Percentiles rank a stretch among this genome's conserved stretches.
These are phyloP conservation scores for Orius insidiosus DNA, from an alignment of 1,140 invertebrate species.

Conservation along the genomic window DNA sequence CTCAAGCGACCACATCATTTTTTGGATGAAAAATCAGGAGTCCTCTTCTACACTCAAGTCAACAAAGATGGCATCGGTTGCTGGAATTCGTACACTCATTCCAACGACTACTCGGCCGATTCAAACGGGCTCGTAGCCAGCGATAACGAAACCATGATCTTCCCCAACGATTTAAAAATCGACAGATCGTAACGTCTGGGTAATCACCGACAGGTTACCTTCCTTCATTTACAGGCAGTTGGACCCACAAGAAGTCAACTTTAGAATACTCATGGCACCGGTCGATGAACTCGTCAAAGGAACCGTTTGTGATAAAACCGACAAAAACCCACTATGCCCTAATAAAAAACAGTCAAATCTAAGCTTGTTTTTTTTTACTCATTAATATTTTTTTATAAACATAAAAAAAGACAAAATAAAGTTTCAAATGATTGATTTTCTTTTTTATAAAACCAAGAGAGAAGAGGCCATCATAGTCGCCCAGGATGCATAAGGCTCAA, in stretches of 20 bases:
- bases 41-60: slow-evolving; percentile 55
- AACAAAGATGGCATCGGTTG: slow-evolving; percentile 60
- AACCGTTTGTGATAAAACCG: slow-evolving; percentile 36
- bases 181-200: slow-evolving; percentile 54
- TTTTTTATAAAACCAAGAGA: too few relatives aligned
- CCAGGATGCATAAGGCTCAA: too few relatives aligned
- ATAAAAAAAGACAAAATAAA: too few relatives aligned
- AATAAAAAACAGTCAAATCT: too few relatives aligned
- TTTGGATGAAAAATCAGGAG: slow-evolving; percentile 46
- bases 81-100: slow-evolving; percentile 44
- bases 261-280: slow-evolving; percentile 46
- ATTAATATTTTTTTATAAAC: too few relatives aligned
- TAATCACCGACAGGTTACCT: slow-evolving; percentile 50
- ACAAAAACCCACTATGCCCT: too few relatives aligned
- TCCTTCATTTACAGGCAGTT: slow-evolving; percentile 48
- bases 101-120: slow-evolving; percentile 17
- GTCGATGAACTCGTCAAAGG: slow-evolving; percentile 46
- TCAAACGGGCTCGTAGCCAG: slow-evolving; percentile 39
- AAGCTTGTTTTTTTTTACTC: too few relatives aligned
- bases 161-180: slow-evolving; percentile 60
- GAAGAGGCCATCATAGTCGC: too few relatives aligned
- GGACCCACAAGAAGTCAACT: slow-evolving; percentile 47
- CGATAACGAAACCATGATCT: slow-evolving; percentile 51
- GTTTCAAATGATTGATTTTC: too few relatives aligned
- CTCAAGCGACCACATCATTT: slow-evolving; percentile 56